Conservation (phyloP, 2,888 invertebrate genomes). For the Bellardia pandia region DNA sequence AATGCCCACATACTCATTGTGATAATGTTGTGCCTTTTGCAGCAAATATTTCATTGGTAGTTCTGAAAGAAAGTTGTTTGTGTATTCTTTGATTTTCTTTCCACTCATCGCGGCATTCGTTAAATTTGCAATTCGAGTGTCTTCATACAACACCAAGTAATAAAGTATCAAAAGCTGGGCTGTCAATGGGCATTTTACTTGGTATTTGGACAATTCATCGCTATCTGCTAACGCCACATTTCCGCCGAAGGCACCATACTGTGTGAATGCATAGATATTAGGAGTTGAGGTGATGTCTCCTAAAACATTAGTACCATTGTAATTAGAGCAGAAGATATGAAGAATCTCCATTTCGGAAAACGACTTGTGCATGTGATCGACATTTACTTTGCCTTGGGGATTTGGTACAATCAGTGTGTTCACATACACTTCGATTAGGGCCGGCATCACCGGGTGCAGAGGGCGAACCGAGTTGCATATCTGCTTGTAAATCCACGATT, state of each 20-base stretch:
- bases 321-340: constrained; percentile 89
- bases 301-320: constrained; percentile 77
- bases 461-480: constrained; percentile 95
- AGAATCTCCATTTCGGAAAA: constrained; percentile 95
- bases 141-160: constrained; percentile 96
- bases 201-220: constrained; percentile 86
- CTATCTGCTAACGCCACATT: constrained; percentile 76
- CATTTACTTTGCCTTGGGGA: constrained; percentile 81
- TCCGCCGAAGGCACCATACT: constrained; percentile 78
- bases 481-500: constrained; percentile 98
- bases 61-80: constrained; percentile 93
- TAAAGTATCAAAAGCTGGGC: constrained; percentile 95
- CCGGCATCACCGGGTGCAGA: constrained; percentile 95
- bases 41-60: constrained; percentile 96
- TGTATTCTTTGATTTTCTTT: constrained; percentile 92
- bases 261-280: constrained; percentile 76
- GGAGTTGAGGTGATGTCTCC: constrained; percentile 74
- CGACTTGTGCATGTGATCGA: constrained; percentile 95
- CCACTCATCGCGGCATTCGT: constrained; percentile 88
- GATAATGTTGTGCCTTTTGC: constrained; percentile 96
- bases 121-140: constrained; percentile 91
- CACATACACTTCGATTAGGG: constrained; percentile 96
- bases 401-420: constrained; percentile 93
- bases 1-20: constrained; percentile 94
- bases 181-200: constrained; percentile 87